These are phyloP conservation scores for Catocala nupta DNA, from an alignment of 2,888 invertebrate genomes.

Conservation along the genomic window DNA sequence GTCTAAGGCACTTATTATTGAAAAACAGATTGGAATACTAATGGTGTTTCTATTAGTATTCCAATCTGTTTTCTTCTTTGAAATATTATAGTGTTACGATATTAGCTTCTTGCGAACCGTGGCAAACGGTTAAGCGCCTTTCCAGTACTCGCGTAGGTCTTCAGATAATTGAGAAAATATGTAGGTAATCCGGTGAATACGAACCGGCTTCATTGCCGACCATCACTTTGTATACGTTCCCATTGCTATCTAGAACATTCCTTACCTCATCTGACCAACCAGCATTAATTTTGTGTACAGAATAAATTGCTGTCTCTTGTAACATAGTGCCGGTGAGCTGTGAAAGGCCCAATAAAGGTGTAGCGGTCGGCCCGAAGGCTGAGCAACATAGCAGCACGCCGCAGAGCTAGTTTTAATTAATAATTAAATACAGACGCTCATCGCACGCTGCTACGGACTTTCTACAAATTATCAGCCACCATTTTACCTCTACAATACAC, in stretches of 20 bases:
- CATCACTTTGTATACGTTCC: background rate
- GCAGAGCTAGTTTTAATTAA: background rate
- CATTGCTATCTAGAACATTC: background rate
- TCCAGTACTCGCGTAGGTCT: constrained; percentile 3
- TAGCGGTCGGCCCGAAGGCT: background rate
- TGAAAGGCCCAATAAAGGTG: background rate
- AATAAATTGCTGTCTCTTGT: background rate
- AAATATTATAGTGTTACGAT: background rate
- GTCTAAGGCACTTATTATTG: background rate
- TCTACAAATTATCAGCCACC: background rate
- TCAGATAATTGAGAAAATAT: constrained; percentile 9
- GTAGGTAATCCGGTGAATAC: background rate
- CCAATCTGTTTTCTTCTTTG: background rate
- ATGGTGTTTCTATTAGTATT: too few species aligned
- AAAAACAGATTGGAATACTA: constrained; percentile 7
- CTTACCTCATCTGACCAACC: background rate
- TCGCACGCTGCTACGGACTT: background rate
- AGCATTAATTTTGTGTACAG: background rate
- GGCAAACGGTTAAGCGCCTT: constrained; percentile 4
- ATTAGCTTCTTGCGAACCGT: background rate
- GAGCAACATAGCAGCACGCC: background rate
- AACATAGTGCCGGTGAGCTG: too few species aligned
- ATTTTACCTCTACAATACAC: background rate
- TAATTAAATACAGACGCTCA: background rate
- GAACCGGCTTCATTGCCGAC: background rate